Conservation (phyloP, 2,113 vertebrate species). For the Hydropotes inermis region DNA sequence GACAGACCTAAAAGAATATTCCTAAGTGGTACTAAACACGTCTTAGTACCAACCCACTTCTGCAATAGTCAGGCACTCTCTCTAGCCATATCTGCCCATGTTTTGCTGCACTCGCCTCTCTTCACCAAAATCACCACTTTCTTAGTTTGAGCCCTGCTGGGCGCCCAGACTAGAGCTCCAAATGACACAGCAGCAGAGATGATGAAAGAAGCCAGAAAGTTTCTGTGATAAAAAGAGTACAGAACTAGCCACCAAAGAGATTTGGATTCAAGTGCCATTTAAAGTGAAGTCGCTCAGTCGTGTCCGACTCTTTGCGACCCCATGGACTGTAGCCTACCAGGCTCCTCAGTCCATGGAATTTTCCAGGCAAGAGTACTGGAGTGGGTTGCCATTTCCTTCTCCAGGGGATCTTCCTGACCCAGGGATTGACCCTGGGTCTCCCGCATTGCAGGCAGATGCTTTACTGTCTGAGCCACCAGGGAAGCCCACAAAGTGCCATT, state of each 20-base stretch:
- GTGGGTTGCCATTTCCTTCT: neutral
- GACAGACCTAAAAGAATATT: neutral
- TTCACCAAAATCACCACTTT: neutral
- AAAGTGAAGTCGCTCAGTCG: neutral
- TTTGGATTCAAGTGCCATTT: neutral
- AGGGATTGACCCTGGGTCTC: neutral
- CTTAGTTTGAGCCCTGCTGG: neutral
- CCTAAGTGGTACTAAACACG: neutral
- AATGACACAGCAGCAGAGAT: neutral
- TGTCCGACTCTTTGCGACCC: accelerated
- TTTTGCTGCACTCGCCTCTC: neutral
- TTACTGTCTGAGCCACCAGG: neutral
- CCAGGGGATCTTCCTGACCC: neutral
- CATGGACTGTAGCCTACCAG: neutral
- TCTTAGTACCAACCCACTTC: neutral
- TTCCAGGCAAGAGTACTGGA: neutral
- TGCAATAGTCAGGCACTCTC: neutral
- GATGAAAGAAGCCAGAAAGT: neutral
- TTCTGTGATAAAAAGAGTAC: neutral
- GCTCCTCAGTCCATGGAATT: neutral
- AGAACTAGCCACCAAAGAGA: neutral
- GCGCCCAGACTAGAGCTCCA: neutral
- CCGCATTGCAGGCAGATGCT: accelerated
- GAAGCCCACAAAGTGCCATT: neutral
- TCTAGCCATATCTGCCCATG: neutral